These are phyloP conservation scores for Semicossyphus pulcher DNA, from an alignment of 2,113 vertebrate genomes.

Conservation along the genomic window DNA sequence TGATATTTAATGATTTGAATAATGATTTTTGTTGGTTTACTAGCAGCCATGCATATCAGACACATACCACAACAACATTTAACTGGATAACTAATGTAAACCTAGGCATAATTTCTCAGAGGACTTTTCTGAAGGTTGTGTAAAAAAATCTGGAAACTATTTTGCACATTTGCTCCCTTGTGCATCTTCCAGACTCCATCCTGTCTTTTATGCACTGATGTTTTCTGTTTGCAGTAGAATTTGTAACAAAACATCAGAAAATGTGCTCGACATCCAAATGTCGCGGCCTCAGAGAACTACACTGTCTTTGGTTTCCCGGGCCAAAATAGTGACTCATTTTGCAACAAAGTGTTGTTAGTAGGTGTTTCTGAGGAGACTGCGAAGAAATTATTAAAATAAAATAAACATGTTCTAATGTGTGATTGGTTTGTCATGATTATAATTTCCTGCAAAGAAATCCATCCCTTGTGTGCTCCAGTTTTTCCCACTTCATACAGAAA, in stretches of 20 bases:
- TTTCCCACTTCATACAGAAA: neutral
- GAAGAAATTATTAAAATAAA: neutral
- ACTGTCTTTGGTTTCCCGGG: neutral
- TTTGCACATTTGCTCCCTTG: no score
- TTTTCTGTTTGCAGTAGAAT: neutral
- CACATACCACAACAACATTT: no score
- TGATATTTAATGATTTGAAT: no score
- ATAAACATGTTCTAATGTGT: neutral
- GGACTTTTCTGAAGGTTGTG: neutral
- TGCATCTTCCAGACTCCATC: no score
- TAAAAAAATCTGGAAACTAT: no score
- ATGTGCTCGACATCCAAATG: neutral
- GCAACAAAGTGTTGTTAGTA: neutral
- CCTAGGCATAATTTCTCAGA: conserved; percentile 1
- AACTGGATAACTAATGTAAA: no score
- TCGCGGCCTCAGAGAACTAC: neutral
- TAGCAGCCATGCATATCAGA: no score
- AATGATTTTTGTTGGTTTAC: no score
- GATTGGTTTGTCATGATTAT: conserved; percentile 1
- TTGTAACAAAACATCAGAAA: neutral
- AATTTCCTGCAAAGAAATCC: conserved; percentile 4
- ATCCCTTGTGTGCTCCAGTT: conserved; percentile 1
- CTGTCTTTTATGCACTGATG: no score
- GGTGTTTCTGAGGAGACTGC: neutral
- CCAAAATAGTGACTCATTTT: neutral